Base-by-base conservation (phyloP, 2,113 vertebrate genomes). In the Meriones unguiculatus region DNA sequence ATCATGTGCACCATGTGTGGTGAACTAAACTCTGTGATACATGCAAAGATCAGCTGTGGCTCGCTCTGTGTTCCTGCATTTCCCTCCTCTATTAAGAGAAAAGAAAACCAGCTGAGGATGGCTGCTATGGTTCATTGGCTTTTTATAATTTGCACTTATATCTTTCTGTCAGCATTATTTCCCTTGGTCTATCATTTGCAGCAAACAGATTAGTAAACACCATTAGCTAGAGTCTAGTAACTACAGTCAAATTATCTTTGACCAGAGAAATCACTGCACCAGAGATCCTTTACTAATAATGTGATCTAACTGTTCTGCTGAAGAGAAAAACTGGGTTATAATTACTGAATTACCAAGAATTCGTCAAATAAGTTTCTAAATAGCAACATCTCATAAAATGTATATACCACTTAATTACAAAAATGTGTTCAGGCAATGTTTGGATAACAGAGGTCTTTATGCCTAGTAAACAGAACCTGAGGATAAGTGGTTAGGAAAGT, bases 21-120 rank as follows among this genome's bases (percentile, higher is more conserved):
- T 94, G 95, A 98, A 95, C 89, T 96, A 85, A 80, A 92, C 96
- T 97, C 65, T 88, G 30, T 92, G 93, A 93, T 95, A 97, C 89
- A 80, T 85, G 97, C 96, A 95, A 81, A 98, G 95, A 97, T 95
- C 92, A 93, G 35, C 35, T 86, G 24, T 75, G n/a, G 50, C 75
- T 98, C 90, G 73, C 41, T 35, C 78, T 67, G 20, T 95, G n/a
- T 89, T 86, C 93, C 5, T 38, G n/a, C 82, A 75, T 96, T 84
- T 38, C 89, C 72, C 57, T 96, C 93, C 8, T 41, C 90, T 97
- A 30, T 93, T 97, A 82, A 30, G 72, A 94, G 72, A 80, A 70
- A 15, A 85, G 54, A 75, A 72, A 92, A 95, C 46, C n/a, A 96
- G 78, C 87, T 92, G 81, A 93, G 78, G 28, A 73, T 87, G 94